Evolutionary conservation across 2,113 vertebrate species (phyloP), one percentile per base, ranked within the genome.

Genomic region (Andinoacara biseriatus): DNA sequence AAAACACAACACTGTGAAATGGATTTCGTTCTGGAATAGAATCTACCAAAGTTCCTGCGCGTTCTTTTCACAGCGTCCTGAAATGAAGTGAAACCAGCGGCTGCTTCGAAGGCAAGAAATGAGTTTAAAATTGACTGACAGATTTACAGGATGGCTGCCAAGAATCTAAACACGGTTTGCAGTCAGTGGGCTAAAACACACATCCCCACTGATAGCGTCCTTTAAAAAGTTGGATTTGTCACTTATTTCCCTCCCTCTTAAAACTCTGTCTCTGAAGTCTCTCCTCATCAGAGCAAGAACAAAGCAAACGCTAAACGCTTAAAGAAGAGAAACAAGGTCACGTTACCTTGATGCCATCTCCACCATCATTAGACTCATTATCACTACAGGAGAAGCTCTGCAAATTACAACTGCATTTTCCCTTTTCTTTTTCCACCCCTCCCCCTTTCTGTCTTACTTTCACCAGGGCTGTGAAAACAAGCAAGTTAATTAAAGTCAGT

Each of bases 401-500:
- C 22, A 7, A 13, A 3, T 54, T 57, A 13, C 49, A 6, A 3
- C 58, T 57, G 74, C 54, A 49, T 85, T 80, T 76, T 82, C 29
- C 81, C 62, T 59, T 75, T 60, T 35, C 78, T 18, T 54, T 18
- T 29, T 58, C 58, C 29, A 26, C 31, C 77, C 65, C 58, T 43
- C 78, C 35, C 7, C 35, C 5, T 46, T 31, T 62, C 60, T 54
- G 62, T 20, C 58, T 84, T 74, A 83, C 85, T 83, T 86, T 81
- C 78, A 87, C 60, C 7, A 9, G 3, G 60, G 81, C 61, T 13
- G 26, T 79, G 67, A 91, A 91, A 90, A 90, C 67, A 85, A 91
- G 78, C 69, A 60, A 81, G 84, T 90, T 94, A 89, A 95, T 95
- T 95, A 95, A 92, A 87, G 69, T 78, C 52, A 26, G 20, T 9